Percentiles rank a stretch among this genome's conserved stretches.
Conservation (phyloP, 2,113 vertebrate species). For the Elephantulus edwardii region DNA sequence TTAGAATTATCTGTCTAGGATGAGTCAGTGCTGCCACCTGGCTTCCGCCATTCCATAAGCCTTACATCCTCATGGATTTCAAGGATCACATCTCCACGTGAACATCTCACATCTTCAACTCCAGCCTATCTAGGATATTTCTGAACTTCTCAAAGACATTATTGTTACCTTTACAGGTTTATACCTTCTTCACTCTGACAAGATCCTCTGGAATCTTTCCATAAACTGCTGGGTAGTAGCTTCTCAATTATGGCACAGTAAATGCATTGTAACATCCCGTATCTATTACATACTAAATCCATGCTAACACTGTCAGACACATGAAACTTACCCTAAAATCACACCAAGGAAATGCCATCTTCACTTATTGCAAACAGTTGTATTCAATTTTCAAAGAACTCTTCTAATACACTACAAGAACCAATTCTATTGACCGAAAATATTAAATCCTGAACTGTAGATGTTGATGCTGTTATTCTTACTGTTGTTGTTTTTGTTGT, state of each 20-base stretch:
- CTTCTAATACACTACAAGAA: not conserved
- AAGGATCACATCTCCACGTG: not conserved
- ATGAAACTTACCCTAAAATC: not conserved
- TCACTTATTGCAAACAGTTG: not conserved
- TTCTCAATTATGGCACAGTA: not conserved
- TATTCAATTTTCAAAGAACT: not conserved
- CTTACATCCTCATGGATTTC: not conserved
- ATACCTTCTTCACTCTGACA: not conserved
- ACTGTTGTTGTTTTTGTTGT: too few species aligned
- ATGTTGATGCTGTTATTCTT: too few species aligned
- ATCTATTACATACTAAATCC: not conserved
- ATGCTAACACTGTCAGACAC: not conserved
- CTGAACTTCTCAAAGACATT: not conserved
- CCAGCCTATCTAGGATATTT: not conserved
- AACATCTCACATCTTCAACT: not conserved
- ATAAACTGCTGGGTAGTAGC: not conserved
- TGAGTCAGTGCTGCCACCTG: constrained; percentile 54
- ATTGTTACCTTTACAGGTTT: not conserved
- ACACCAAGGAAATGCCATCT: constrained; percentile 35
- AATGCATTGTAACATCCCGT: not conserved
- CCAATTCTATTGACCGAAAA: not conserved
- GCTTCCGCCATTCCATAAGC: constrained; percentile 49
- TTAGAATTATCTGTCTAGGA: not conserved
- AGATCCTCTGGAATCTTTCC: not conserved
- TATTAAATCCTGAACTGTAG: not conserved